A percentile compares a stretch with the other conserved stretches of the same genome.
phyloP scores from a whole-genome alignment of 2,797 vertebrate genomes.

The Limnodromus scolopaceus region DNA sequence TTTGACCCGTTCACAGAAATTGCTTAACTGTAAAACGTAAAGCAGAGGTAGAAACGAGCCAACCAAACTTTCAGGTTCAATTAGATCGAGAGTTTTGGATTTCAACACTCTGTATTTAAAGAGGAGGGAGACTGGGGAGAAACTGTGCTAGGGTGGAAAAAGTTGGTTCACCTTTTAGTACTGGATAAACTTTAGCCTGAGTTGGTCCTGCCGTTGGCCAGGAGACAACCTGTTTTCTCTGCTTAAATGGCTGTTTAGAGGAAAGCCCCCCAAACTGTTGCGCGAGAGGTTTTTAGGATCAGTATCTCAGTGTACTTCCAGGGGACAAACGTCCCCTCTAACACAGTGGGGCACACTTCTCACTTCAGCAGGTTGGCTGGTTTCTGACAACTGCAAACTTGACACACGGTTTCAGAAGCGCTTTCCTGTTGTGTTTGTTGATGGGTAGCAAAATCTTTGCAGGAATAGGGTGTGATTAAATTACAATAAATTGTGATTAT shows the following conservation, averaged over 20 bases:
- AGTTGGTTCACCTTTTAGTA: neutral
- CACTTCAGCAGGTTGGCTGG: neutral
- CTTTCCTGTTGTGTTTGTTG: neutral
- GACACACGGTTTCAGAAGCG: neutral
- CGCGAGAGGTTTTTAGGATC: no score
- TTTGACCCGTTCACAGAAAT: neutral
- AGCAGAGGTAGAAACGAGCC: neutral
- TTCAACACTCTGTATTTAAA: neutral
- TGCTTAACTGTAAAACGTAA: neutral
- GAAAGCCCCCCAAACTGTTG: no score
- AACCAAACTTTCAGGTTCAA: neutral
- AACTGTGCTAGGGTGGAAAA: neutral
- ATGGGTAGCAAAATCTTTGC: neutral
- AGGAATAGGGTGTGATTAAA: neutral
- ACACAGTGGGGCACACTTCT: rapidly evolving
- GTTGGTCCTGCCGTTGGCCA: neutral
- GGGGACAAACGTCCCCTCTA: neutral
- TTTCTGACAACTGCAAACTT: neutral
- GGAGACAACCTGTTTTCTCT: no score
- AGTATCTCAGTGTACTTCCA: neutral
- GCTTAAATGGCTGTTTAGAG: no score
- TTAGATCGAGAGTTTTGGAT: neutral
- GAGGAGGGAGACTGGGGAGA: neutral
- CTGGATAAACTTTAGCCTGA: neutral
- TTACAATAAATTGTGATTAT: neutral